Evolutionary conservation across 2,797 vertebrate genomes (phyloP), one percentile per base, ranked within the genome.

Genomic region (Oryzias dopingdopingensis): DNA sequence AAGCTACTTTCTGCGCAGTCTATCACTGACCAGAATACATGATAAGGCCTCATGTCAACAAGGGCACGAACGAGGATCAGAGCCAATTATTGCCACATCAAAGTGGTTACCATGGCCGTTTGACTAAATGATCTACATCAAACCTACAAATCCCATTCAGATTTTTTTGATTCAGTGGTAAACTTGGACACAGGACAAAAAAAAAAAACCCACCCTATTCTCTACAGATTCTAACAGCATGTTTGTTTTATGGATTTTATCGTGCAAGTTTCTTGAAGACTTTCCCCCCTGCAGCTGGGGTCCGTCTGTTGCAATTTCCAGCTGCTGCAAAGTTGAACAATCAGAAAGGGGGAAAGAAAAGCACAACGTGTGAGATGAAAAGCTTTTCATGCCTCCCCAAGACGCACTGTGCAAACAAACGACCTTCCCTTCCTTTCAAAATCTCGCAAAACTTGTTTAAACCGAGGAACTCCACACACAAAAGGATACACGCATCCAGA

Each of bases 21-120:
- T 83, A 89, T 90, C 83, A 83, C 91, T 94, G 95, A 93, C 90
- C 90, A 90, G 94, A 94, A 95, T 95, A 86, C 89, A 44, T 84
- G 94, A 95, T 95, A 91, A 94, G 90, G 90, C 83, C 82, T 56
- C 46, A 56, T 93, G 94, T 95, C 94, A 93, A 82, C 92, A 92
- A 92, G 93, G 91, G 92, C 92, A 90, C 85, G 77, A 86, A 89
- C 85, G 62, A 71, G 88, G 91, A 94, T 95, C 90, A 84, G 87
- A 88, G 81, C 92, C 93, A 93, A 91, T 96, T 94, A 94, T 84
- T 88, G 85, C 86, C 81, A 75, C 88, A 89, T 88, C 86, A 87
- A 83, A 90, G 84, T 76, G 73, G 94, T 96, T 94, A 91, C 93
- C 92, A 91, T 94, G 92, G 92, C 83, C 83, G 94, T 93, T 80